Conservation (phyloP, 1,140 invertebrate genomes). For the Drosophila carrolli region DNA sequence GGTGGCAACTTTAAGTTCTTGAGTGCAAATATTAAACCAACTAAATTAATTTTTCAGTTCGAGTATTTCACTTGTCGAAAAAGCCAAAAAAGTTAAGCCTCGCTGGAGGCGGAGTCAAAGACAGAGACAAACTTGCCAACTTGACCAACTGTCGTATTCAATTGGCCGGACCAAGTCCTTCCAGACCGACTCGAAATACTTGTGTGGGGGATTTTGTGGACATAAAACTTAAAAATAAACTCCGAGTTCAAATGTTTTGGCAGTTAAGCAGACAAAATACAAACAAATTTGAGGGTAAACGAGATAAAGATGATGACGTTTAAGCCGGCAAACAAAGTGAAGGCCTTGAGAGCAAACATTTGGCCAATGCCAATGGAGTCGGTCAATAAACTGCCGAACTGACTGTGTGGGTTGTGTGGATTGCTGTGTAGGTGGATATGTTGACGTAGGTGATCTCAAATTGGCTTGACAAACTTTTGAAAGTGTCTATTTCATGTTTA, state of each 20-base stretch:
- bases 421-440: constrained; percentile 1
- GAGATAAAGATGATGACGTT: constrained; percentile 56
- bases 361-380: constrained; percentile 35
- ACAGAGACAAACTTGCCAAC: constrained; percentile 39
- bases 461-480: constrained; percentile 50
- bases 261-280: constrained; percentile 45
- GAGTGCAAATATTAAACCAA: constrained; percentile 7
- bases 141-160: constrained; percentile 51
- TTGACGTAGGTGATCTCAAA: constrained; percentile 47
- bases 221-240: constrained; percentile 61
- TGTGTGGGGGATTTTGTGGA: constrained; percentile 28
- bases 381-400: constrained; percentile 51
- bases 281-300: constrained; percentile 54
- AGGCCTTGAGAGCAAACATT: constrained; percentile 38
- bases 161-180: constrained; percentile 36
- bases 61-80: constrained; percentile 9
- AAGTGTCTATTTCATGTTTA: constrained; percentile 51
- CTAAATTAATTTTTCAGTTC: constrained; percentile 43
- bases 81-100: constrained; percentile 24
- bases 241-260: constrained; percentile 48
- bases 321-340: constrained; percentile 48
- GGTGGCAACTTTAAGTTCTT: not conserved
- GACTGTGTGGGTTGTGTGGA: constrained; percentile 21
- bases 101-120: constrained; percentile 8
- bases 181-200: constrained; percentile 3